These are phyloP conservation scores for Microcebus ravelobensis DNA, from an alignment of 2,113 vertebrate genomes.

Conservation along the genomic window DNA sequence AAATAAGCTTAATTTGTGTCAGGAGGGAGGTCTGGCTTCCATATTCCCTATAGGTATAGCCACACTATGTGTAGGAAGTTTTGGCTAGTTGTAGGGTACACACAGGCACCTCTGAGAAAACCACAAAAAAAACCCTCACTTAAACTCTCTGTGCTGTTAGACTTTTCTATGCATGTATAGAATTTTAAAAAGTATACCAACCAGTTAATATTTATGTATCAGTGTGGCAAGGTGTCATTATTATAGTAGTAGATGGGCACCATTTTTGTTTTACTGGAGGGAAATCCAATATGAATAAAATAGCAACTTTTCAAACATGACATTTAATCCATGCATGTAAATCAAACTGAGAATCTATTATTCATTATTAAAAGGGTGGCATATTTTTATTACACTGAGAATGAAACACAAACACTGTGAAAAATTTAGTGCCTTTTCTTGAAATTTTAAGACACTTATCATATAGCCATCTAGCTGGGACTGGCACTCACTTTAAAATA, in stretches of 20 bases:
- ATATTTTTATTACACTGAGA: constrained; percentile 94
- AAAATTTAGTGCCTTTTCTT: constrained; percentile 90
- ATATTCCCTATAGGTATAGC: neutral
- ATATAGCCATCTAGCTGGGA: constrained; percentile 78
- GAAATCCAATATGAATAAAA: constrained; percentile 93
- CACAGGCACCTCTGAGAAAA: neutral
- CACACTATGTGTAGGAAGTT: neutral
- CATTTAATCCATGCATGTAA: constrained; percentile 96
- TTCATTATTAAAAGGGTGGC: constrained; percentile 94
- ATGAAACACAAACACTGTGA: constrained; percentile 93
- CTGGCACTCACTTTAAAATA: constrained; percentile 86
- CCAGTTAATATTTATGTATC: constrained; percentile 82
- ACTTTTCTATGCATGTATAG: constrained; percentile 53
- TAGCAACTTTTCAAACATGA: constrained; percentile 95
- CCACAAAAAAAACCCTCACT: neutral
- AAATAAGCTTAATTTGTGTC: neutral
- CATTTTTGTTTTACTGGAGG: constrained; percentile 90
- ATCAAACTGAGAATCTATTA: constrained; percentile 93
- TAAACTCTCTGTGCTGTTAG: constrained; percentile 36
- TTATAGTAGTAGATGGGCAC: constrained; percentile 85
- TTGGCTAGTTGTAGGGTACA: neutral
- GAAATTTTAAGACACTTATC: constrained; percentile 88
- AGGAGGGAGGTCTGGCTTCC: neutral
- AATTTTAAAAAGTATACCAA: constrained; percentile 73
- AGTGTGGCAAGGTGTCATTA: constrained; percentile 78